These are phyloP conservation scores for Tipula lateralis DNA, from an alignment of 2,888 invertebrate genomes.

Conservation along the genomic window DNA sequence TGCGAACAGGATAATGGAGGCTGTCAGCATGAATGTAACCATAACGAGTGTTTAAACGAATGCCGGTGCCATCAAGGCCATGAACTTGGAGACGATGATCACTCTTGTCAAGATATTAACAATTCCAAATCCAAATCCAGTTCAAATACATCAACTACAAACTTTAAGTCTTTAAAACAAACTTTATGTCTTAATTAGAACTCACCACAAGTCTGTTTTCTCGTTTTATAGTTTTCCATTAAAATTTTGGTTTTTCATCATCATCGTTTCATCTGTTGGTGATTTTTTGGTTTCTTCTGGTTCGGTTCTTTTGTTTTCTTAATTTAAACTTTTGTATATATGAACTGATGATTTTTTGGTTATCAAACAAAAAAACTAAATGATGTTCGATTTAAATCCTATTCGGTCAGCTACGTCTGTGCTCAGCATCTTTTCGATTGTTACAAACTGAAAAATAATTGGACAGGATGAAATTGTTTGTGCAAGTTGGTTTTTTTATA, in stretches of 20 bases:
- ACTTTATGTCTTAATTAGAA: not conserved
- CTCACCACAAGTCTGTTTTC: not conserved
- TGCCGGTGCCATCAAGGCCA: constrained; percentile 53
- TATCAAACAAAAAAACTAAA: not conserved
- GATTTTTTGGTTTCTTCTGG: not conserved
- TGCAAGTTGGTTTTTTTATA: not conserved
- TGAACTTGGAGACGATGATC: constrained; percentile 39
- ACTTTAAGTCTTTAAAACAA: not conserved
- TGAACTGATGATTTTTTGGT: not conserved
- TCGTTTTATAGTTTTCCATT: not conserved
- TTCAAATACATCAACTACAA: not conserved
- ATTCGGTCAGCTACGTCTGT: not conserved
- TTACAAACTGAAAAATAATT: not conserved
- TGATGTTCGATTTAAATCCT: not conserved
- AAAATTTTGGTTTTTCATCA: not conserved
- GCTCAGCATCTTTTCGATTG: not conserved
- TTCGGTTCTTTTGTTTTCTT: not conserved
- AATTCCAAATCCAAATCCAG: not conserved
- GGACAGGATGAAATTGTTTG: not conserved
- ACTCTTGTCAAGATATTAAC: constrained; percentile 47
- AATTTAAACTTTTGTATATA: not conserved
- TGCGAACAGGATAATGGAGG: constrained; percentile 50
- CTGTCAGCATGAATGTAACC: constrained; percentile 50
- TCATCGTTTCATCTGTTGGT: not conserved
- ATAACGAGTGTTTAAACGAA: constrained; percentile 50